A percentile compares a stretch with the other conserved stretches of the same genome.
These are phyloP conservation scores for Rhopalosiphum padi DNA, from an alignment of 1,140 invertebrate genomes.

Conservation along the genomic window DNA sequence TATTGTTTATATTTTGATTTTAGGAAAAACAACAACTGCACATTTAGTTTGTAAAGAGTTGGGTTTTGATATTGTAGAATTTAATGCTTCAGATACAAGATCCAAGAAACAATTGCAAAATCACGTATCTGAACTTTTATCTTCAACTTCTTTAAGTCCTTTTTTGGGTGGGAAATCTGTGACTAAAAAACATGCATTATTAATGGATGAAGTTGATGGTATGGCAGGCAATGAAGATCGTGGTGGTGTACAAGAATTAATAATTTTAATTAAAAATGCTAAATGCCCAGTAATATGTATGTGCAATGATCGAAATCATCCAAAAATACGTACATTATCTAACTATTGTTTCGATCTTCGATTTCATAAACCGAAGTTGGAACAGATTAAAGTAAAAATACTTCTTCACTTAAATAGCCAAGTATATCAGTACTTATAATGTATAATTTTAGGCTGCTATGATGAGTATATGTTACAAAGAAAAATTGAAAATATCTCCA, in stretches of 20 bases:
- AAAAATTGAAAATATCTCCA: conserved; percentile 81
- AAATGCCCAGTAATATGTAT: conserved; percentile 97
- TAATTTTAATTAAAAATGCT: conserved; percentile 88
- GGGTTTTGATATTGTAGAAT: conserved; percentile 89
- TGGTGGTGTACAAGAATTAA: conserved; percentile 94
- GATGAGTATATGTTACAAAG: conserved; percentile 91
- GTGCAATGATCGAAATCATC: conserved; percentile 95
- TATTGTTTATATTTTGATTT: conserved; percentile 64
- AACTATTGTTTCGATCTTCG: conserved; percentile 96
- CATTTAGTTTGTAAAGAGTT: conserved; percentile 83
- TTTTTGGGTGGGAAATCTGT: conserved; percentile 61
- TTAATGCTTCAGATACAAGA: conserved; percentile 97
- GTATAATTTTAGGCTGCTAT: conserved; percentile 75
- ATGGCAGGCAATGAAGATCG: conserved; percentile 99
- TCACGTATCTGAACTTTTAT: conserved; percentile 79
- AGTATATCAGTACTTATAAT: neutral
- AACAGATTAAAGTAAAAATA: conserved; percentile 84
- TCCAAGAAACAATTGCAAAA: conserved; percentile 88
- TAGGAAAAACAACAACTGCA: conserved; percentile 88
- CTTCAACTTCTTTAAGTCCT: conserved; percentile 72
- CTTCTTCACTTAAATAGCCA: conserved; percentile 34
- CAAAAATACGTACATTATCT: conserved; percentile 90
- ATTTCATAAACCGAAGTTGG: conserved; percentile 80
- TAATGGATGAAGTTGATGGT: conserved; percentile 99
- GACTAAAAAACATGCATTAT: conserved; percentile 80